Percentiles rank a stretch among this genome's conserved stretches.
Conservation (phyloP, 1,140 invertebrate genomes). For the Galleria mellonella region DNA sequence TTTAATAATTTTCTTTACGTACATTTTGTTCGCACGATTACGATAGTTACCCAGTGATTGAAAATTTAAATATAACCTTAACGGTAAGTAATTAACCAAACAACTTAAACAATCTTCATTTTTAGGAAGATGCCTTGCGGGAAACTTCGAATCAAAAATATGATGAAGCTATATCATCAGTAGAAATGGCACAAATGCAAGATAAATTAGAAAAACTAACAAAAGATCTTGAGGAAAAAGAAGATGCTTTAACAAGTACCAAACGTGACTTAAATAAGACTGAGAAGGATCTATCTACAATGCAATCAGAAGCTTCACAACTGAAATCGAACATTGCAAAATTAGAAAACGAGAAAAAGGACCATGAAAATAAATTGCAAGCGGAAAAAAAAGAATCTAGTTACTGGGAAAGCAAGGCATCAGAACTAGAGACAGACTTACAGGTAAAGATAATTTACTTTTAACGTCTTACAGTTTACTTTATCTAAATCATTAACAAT, state of each 20-base stretch:
- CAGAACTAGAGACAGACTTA: conserved; percentile 78
- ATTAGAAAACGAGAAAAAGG: conserved; percentile 76
- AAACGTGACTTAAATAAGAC: conserved; percentile 46
- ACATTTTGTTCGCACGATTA: no score
- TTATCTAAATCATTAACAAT: no score
- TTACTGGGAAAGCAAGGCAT: conserved; percentile 77
- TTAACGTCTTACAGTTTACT: no score
- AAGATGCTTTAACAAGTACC: conserved; percentile 43
- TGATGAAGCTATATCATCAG: conserved; percentile 67
- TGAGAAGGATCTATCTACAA: conserved; percentile 68
- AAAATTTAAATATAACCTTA: no score
- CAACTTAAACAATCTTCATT: not conserved
- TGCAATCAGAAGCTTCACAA: conserved; percentile 69
- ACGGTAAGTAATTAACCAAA: no score
- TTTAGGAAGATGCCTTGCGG: conserved; percentile 69
- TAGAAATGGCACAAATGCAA: conserved; percentile 71
- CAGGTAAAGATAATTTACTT: conserved; percentile 55
- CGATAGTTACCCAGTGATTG: no score
- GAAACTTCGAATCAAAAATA: conserved; percentile 73
- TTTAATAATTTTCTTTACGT: no score
- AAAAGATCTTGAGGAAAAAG: conserved; percentile 61
- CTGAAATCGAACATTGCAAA: conserved; percentile 79
- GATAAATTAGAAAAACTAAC: conserved; percentile 67
- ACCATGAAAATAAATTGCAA: conserved; percentile 73
- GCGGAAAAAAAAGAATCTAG: conserved; percentile 71